phyloP scores from a whole-genome alignment of 2,113 vertebrate genomes.

The Thamnophis sirtalis region DNA sequence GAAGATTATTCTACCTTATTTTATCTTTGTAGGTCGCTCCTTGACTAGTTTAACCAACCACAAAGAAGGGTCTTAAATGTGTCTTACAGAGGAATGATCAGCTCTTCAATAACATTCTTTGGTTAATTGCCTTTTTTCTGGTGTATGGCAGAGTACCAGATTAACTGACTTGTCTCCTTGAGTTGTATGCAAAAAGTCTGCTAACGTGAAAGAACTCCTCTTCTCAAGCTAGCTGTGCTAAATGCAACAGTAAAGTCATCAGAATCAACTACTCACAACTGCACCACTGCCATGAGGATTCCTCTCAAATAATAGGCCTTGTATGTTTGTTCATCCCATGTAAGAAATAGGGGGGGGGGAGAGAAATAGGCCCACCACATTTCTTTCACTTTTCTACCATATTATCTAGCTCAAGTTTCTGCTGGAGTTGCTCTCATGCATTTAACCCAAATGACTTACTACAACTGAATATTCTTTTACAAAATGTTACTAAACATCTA shows the following conservation, averaged over 20 bases:
- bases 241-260: conserved; percentile 1
- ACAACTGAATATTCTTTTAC: background rate
- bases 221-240: background rate
- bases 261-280: background rate
- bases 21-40: background rate
- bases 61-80: background rate
- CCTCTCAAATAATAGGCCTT: background rate
- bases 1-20: conserved; percentile 33
- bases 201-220: background rate
- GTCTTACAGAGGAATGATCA: background rate
- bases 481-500: background rate
- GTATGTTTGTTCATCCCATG: background rate
- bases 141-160: conserved; percentile 1
- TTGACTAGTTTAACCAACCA: background rate
- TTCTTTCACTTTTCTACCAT: background rate
- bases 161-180: conserved; percentile 18
- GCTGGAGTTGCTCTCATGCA: background rate
- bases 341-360: background rate
- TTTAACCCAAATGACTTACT: background rate
- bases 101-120: background rate
- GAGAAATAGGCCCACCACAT: background rate
- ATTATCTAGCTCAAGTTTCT: background rate
- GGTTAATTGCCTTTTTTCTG: conserved; percentile 32
- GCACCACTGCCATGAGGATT: background rate
- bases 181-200: conserved; percentile 8